Evolutionary conservation across 1,140 invertebrate genomes (phyloP), one percentile per base, ranked within the genome.

Genomic region (Choristoneura fumiferana): DNA sequence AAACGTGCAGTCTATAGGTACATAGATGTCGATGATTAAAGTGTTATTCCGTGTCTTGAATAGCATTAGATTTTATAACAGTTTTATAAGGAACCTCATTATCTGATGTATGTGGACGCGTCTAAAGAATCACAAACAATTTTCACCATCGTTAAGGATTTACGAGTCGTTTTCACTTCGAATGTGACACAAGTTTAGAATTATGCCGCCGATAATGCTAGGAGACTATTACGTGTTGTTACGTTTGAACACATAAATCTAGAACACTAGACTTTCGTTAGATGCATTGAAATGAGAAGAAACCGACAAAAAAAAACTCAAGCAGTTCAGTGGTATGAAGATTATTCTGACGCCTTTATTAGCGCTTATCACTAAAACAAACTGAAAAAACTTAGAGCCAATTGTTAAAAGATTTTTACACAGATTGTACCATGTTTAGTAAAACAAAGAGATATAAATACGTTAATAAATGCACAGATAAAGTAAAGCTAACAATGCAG

Each of bases 181-280:
- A n/a, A 49, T 49, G 43, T 49, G 43, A 49, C 6, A 29, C 43
- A 49, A 49, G 22, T 49, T 49, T 49, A 49, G 43, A 49, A 49
- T 49, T 49, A 18, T 29, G 18, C 12, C 43, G 10, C n/a, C 3
- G 22, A 22, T 29, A 22, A 40, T 15, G 15, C 4, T 22, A 9
- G 1, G n/a, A n/a, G n/a, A n/a, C n/a, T n/a, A 12, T 49, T 49
- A 49, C 43, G 43, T 49, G 18, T 6, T 9, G 43, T 49, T 49
- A 22, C 43, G 43, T 49, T 43, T n/a, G 43, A 49, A 49, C 22
- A 49, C 18, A 29, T 29, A 3, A 29, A n/a, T n/a, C 22, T 3
- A 29, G 22, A 29, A 29, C 22, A 6, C 22, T 29, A 29, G 6
- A 6, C 2, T 29, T 29, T 29, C 22, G 22, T 3, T 3, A 29